Percentiles rank a stretch among this genome's conserved stretches.
These are phyloP conservation scores for Hipparchia sbordonii DNA, from an alignment of 2,888 invertebrate genomes.

Conservation along the genomic window DNA sequence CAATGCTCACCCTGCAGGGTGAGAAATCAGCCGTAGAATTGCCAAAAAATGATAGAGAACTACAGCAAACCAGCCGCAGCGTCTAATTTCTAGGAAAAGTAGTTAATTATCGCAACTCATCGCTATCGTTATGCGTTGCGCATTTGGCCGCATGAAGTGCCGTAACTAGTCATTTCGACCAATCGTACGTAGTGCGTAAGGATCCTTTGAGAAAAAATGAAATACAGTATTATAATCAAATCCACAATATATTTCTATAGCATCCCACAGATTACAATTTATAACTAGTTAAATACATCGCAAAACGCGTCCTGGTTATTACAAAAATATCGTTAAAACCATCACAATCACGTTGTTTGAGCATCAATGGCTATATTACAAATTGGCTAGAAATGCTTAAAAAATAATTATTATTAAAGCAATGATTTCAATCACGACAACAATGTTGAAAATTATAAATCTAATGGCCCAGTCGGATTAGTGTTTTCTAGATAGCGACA, in stretches of 20 bases:
- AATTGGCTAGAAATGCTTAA: conserved; percentile 59
- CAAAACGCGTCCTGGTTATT: conserved; percentile 49
- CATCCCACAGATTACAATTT: conserved; percentile 51
- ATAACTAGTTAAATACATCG: conserved; percentile 47
- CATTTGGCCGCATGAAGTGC: no score
- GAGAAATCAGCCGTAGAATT: no score
- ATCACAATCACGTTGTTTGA: conserved; percentile 50
- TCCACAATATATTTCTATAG: conserved; percentile 45
- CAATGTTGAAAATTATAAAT: no score
- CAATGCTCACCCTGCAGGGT: no score
- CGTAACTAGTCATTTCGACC: no score
- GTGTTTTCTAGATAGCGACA: no score
- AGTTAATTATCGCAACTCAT: no score
- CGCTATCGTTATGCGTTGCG: no score
- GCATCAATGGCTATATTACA: conserved; percentile 37
- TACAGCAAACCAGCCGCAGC: no score
- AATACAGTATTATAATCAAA: conserved; percentile 20
- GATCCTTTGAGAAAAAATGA: neutral
- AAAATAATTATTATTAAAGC: conserved; percentile 30
- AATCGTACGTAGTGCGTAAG: neutral
- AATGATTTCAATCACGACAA: conserved; percentile 34
- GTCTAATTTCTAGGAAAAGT: no score
- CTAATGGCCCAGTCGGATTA: no score
- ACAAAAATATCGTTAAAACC: conserved; percentile 55
- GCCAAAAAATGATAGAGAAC: no score